Conservation (phyloP, 2,888 invertebrate genomes). For the Agriopis aurantiaria region DNA sequence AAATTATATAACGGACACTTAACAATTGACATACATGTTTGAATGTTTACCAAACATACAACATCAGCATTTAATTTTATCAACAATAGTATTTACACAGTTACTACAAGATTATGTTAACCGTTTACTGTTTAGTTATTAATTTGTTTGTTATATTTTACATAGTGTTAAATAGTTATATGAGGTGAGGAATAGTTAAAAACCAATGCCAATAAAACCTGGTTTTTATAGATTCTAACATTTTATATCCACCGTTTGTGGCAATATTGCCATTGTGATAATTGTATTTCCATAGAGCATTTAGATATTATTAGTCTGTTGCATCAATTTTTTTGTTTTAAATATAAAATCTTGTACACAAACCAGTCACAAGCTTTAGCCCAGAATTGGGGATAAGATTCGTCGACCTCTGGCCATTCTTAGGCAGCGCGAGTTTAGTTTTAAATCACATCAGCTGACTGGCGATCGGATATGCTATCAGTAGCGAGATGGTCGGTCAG, state of each 20-base stretch:
- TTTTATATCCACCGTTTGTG: conserved; percentile 12
- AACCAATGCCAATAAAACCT: conserved; percentile 26
- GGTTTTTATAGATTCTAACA: conserved; percentile 19
- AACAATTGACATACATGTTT: not conserved
- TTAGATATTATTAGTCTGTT: conserved; percentile 29
- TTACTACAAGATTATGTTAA: conserved; percentile 24
- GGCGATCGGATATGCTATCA: too few relatives aligned
- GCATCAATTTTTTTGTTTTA: conserved; percentile 1
- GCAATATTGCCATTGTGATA: conserved; percentile 33
- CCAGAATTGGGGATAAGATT: not conserved
- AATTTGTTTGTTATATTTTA: conserved; percentile 23
- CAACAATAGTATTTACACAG: conserved; percentile 27
- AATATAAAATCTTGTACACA: not conserved
- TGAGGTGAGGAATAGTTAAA: conserved; percentile 3
- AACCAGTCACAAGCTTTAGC: conserved; percentile 2
- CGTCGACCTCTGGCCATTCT: not conserved
- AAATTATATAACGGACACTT: not conserved
- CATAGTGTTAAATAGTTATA: conserved; percentile 31
- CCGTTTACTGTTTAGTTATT: conserved; percentile 20
- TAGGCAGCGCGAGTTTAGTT: not conserved
- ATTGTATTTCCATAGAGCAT: conserved; percentile 34
- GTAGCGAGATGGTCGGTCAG: too few relatives aligned
- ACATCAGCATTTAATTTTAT: conserved; percentile 18
- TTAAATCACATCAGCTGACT: not conserved
- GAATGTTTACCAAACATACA: not conserved